Conservation (phyloP, 2,888 invertebrate genomes). For the Latheticus oryzae region DNA sequence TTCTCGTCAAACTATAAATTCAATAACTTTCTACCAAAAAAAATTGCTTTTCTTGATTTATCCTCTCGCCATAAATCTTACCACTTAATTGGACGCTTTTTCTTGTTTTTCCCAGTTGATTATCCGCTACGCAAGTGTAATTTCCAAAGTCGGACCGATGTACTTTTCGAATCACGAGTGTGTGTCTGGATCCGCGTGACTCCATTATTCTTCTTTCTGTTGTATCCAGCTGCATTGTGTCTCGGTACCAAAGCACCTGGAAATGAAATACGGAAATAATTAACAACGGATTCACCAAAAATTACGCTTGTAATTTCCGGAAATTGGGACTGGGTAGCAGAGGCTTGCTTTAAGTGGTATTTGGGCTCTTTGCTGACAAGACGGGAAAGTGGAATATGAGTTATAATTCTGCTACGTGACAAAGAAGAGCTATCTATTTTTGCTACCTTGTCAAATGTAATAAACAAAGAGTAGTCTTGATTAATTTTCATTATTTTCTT, state of each 20-base stretch:
- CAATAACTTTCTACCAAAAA: no score
- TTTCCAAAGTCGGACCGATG: slow-evolving; percentile 77
- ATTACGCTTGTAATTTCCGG: no score
- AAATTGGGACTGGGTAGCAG: no score
- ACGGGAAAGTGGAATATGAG: no score
- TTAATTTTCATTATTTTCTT: no score
- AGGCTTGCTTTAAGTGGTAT: no score
- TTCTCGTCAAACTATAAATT: no score
- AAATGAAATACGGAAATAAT: slow-evolving; percentile 44
- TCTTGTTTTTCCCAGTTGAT: slow-evolving; percentile 74
- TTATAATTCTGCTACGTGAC: no score
- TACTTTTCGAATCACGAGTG: slow-evolving; percentile 75
- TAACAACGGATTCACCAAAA: slow-evolving; percentile 9
- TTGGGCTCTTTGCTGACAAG: no score
- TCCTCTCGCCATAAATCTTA: slow-evolving; percentile 58
- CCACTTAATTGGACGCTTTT: slow-evolving; percentile 75
- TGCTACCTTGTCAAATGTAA: no score
- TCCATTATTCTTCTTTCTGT: slow-evolving; percentile 76
- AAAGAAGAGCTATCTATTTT: no score
- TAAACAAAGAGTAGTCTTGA: no score
- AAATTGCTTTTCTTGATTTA: slow-evolving; percentile 20
- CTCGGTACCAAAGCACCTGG: slow-evolving; percentile 76
- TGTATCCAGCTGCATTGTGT: slow-evolving; percentile 76
- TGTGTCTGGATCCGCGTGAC: slow-evolving; percentile 74
- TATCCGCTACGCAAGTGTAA: slow-evolving; percentile 78